Evolutionary conservation across 2,113 vertebrate species (phyloP), one percentile per base, ranked within the genome.

Genomic region (Pycnonotus jocosus): DNA sequence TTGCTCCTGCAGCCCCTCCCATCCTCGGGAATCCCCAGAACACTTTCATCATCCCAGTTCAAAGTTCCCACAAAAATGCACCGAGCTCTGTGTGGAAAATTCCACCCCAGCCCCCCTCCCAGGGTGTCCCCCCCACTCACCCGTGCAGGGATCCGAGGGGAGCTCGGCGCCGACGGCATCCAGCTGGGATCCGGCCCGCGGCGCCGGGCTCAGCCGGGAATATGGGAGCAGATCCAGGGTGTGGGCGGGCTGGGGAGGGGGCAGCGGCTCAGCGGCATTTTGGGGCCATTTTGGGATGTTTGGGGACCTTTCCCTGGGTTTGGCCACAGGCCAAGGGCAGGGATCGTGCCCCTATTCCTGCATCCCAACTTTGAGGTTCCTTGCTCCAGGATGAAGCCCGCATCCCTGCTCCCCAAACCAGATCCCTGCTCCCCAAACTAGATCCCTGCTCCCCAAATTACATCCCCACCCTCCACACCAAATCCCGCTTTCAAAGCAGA

Each of bases 201-300:
- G 84, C 8, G 72, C 94, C 51, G 90, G 92, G 42, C 84, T 97
- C 84, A 92, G 90, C 88, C 94, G 47, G 15, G 89, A 89, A 10
- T 71, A 91, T 1, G 76, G 94, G 3, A 89, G 78, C 65, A 53
- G 71, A 80, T 90, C 92, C 45, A 79, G 91, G 81, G 51, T 4
- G 7, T 78, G 92, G 71, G 81, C 70, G 0, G 86, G 73, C 95
- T 89, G 94, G 44, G 68, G 77, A 73, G 58, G 51, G 68, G 86
- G 66, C 76, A 50, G 66, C 18, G 2, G 58, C 66, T 88, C 76
- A 88, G 86, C 2, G 9, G 33, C 22, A 5, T 50, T 88, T 57
- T 31, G 65, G 37, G 71, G 42, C 42, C 24, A 14, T 69, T 79
- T 47, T 5, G 48, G 76, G 37, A 28, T 12, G 53, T 27, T 19